Percentiles rank a stretch among this genome's conserved stretches.
These are phyloP conservation scores for Cataglyphis cursor DNA, from an alignment of 2,888 invertebrate species.

Conservation along the genomic window DNA sequence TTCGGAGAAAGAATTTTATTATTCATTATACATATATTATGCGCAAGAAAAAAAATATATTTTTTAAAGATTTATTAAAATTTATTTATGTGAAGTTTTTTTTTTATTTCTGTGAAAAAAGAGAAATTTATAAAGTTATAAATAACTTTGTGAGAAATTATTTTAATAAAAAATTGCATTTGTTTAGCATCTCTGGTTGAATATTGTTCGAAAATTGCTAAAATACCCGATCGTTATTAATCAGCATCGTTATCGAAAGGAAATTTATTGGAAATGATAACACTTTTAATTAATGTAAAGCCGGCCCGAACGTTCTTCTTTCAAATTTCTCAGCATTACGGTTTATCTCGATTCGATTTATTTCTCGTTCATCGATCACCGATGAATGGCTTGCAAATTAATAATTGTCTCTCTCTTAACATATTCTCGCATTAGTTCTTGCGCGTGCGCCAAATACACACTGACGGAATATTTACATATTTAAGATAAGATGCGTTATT, in stretches of 20 bases:
- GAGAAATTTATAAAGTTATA: not conserved
- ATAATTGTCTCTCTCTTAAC: slow-evolving; percentile 17
- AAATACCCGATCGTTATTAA: not conserved
- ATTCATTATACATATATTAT: not conserved
- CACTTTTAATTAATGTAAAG: not conserved
- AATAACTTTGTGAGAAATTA: not conserved
- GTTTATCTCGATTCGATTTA: slow-evolving; percentile 4
- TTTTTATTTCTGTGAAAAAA: not conserved
- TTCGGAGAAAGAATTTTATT: not conserved
- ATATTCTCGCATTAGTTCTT: not conserved
- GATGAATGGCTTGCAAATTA: not conserved
- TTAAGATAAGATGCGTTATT: slow-evolving; percentile 42
- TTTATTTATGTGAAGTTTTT: not conserved
- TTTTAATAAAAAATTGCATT: not conserved
- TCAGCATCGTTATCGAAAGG: not conserved
- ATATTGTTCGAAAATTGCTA: not conserved
- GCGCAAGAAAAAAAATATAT: too few relatives aligned
- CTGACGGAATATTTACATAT: slow-evolving; percentile 31
- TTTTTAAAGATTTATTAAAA: not conserved
- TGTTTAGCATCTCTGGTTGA: not conserved
- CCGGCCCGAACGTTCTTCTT: not conserved
- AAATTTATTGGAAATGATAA: not conserved
- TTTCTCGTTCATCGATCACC: not conserved
- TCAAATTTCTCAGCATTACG: not conserved
- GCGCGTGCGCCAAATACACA: not conserved